Percentiles rank a stretch among this genome's conserved stretches.
phyloP scores from a whole-genome alignment of 2,888 invertebrate species.

The Eremobia ochroleuca region DNA sequence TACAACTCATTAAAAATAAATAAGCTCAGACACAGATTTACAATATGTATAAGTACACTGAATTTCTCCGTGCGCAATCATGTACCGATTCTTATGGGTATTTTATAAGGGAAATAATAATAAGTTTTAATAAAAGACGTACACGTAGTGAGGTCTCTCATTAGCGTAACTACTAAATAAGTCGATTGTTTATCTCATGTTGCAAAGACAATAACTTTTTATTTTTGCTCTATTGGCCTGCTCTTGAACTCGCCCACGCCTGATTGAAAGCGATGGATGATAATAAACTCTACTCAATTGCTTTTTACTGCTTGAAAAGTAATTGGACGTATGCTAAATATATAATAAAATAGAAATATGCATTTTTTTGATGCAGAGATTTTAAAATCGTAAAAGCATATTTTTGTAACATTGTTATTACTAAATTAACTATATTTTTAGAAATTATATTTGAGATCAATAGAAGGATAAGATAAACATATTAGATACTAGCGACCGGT shows the following conservation, averaged over 20 bases:
- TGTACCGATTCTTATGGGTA: slow-evolving; percentile 14
- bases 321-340: neutral
- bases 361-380: neutral
- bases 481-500: slow-evolving; percentile 6
- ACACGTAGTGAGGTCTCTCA: slow-evolving; percentile 5
- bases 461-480: slow-evolving; percentile 15
- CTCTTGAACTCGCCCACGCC: too few relatives aligned
- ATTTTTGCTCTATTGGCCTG: neutral
- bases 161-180: slow-evolving; percentile 3
- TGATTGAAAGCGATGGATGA: too few relatives aligned
- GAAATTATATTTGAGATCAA: slow-evolving; percentile 33
- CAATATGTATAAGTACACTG: too few relatives aligned
- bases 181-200: slow-evolving; percentile 13
- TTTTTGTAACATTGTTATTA: slow-evolving; percentile 29
- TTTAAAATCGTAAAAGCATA: slow-evolving; percentile 4
- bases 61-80: neutral
- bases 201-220: neutral
- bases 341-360: slow-evolving; percentile 7
- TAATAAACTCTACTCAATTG: slow-evolving; percentile 16
- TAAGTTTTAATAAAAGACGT: slow-evolving; percentile 15
- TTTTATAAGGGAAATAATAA: slow-evolving; percentile 19
- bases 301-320: slow-evolving; percentile 22
- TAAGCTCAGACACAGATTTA: neutral
- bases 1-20: neutral
- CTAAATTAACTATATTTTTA: slow-evolving; percentile 22